Conservation (phyloP, 2,888 invertebrate species). For the Sthenelais limicola region DNA sequence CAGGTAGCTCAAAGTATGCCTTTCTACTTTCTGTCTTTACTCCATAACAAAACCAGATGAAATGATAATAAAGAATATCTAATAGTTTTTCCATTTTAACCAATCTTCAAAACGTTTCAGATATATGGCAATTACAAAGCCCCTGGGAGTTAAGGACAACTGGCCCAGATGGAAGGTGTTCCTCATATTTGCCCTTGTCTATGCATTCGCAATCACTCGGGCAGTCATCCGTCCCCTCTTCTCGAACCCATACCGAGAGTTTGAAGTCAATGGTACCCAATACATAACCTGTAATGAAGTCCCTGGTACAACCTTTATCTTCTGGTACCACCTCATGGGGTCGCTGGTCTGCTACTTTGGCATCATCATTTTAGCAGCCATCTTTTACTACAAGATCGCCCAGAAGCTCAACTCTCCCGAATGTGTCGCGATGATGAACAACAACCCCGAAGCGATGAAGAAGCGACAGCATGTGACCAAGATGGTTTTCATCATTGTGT, state of each 20-base stretch:
- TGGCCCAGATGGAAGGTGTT: slow-evolving; percentile 14
- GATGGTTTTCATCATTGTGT: slow-evolving; percentile 25
- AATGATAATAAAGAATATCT: too few species aligned
- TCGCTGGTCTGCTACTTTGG: slow-evolving; percentile 21
- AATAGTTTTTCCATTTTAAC: too few species aligned
- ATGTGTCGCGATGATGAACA: slow-evolving; percentile 14
- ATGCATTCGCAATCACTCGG: slow-evolving; percentile 8
- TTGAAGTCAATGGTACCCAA: background rate
- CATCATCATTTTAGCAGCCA: slow-evolving; percentile 3
- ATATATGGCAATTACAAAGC: slow-evolving; percentile 12
- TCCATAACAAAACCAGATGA: too few species aligned
- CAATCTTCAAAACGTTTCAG: too few species aligned
- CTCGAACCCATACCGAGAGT: slow-evolving; percentile 9
- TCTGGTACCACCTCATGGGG: slow-evolving; percentile 27
- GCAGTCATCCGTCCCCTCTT: slow-evolving; percentile 8
- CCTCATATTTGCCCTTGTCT: slow-evolving; percentile 11
- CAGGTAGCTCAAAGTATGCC: too few species aligned
- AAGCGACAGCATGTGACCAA: slow-evolving; percentile 3
- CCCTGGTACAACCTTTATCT: slow-evolving; percentile 32
- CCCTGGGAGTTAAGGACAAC: slow-evolving; percentile 12
- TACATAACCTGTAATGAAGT: slow-evolving; percentile 16
- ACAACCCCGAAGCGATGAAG: slow-evolving; percentile 24
- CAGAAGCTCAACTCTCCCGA: slow-evolving; percentile 28
- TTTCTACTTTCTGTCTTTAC: too few species aligned
- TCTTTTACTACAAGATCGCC: slow-evolving; percentile 14